phyloP scores from a whole-genome alignment of 2,113 vertebrate species.

The Phyllostomus hastatus region DNA sequence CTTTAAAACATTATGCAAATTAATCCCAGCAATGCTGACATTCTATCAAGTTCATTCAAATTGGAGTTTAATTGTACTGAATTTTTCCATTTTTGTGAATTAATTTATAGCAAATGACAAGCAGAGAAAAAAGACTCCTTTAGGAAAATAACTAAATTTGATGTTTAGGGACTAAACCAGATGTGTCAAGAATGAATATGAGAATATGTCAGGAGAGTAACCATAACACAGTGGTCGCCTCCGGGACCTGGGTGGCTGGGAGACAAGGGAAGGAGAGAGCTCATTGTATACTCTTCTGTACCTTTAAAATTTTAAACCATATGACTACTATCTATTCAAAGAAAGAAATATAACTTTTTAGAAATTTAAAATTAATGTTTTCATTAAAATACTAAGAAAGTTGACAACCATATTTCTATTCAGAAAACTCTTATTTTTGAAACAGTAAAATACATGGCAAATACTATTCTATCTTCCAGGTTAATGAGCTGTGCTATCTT shows the following conservation, averaged over 20 bases:
- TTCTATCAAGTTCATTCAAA: not conserved
- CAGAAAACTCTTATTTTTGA: not conserved
- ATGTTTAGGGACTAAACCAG: not conserved
- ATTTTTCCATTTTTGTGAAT: not conserved
- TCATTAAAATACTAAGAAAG: not conserved
- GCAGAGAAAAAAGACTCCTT: not conserved
- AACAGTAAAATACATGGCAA: conserved; percentile 9
- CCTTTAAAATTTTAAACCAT: not conserved
- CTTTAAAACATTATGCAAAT: conserved; percentile 20
- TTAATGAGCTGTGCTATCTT: not conserved
- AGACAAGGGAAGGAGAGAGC: not conserved
- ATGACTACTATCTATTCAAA: not conserved
- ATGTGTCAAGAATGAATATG: conserved; percentile 29
- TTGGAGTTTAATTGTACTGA: not conserved
- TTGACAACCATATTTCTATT: not conserved
- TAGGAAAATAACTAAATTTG: conserved; percentile 20
- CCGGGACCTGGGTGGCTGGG: not conserved
- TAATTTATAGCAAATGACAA: not conserved
- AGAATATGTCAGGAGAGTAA: not conserved
- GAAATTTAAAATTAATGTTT: conserved; percentile 6
- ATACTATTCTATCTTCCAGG: conserved; percentile 16
- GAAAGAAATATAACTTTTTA: not conserved
- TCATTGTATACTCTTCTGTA: not conserved
- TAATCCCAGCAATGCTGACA: not conserved
- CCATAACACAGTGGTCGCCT: not conserved